Conservation (phyloP, 2,797 vertebrate species). For the Anableps anableps region DNA sequence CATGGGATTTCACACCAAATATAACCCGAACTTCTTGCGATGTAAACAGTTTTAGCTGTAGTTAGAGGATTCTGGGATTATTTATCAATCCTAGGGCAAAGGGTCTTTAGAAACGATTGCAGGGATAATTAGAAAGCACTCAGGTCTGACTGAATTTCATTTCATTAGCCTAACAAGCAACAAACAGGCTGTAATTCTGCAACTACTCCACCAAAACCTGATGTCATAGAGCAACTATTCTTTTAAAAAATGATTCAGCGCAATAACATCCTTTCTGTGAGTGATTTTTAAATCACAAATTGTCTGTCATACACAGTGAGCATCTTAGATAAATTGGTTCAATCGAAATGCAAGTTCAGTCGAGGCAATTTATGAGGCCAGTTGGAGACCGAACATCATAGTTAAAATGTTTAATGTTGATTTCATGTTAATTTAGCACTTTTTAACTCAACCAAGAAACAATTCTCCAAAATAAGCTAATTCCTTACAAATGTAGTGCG, state of each 20-base stretch:
- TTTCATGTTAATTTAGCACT: neutral
- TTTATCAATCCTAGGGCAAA: neutral
- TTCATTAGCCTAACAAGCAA: neutral
- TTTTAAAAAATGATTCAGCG: neutral
- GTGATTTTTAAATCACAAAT: neutral
- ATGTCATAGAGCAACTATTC: neutral
- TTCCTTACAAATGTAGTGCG: neutral
- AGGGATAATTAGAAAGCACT: neutral
- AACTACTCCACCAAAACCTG: neutral
- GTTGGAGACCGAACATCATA: neutral
- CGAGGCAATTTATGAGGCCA: neutral
- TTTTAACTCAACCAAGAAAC: neutral
- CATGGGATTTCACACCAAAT: constrained; percentile 7
- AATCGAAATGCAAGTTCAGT: neutral
- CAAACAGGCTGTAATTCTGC: neutral
- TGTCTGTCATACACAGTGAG: neutral
- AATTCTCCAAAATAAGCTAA: neutral
- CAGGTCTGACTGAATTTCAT: neutral
- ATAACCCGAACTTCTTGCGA: neutral
- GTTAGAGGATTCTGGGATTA: no score
- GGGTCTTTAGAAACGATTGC: neutral
- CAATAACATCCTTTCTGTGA: neutral
- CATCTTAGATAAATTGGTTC: neutral
- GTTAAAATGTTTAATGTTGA: no score
- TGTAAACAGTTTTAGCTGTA: neutral